Percentiles rank a stretch among this genome's conserved stretches.
These are phyloP conservation scores for Pachyramphus minor DNA, from an alignment of 2,113 vertebrate genomes.

Conservation along the genomic window DNA sequence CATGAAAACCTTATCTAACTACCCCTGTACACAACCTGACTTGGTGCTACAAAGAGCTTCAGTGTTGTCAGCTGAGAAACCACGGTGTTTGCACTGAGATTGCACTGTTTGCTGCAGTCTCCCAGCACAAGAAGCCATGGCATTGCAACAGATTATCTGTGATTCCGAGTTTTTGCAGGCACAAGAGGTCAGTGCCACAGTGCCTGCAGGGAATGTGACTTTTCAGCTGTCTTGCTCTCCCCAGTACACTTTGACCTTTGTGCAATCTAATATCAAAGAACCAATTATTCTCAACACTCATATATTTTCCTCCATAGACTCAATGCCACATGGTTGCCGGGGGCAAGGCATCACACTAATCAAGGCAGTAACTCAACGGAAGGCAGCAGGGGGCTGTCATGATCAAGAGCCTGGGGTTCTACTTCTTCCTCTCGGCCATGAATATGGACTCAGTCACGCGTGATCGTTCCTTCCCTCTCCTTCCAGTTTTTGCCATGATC, in stretches of 20 bases:
- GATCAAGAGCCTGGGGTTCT: not conserved
- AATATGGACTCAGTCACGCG: not conserved
- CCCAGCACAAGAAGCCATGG: not conserved
- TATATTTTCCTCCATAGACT: slow-evolving; percentile 21
- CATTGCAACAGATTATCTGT: not conserved
- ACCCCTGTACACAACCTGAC: not conserved
- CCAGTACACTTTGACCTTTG: slow-evolving; percentile 29
- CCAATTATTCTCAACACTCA: slow-evolving; percentile 41
- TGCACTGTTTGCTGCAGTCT: not conserved
- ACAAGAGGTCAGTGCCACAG: slow-evolving; percentile 39
- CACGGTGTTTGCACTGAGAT: not conserved
- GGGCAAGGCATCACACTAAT: slow-evolving; percentile 38
- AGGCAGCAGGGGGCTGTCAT: not conserved
- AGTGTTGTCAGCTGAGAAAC: slow-evolving; percentile 6
- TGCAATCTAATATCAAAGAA: slow-evolving; percentile 52
- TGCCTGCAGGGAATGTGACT: slow-evolving; percentile 45
- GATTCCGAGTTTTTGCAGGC: slow-evolving; percentile 27
- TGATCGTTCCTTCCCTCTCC: not conserved
- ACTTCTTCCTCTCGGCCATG: not conserved
- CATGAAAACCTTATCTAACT: not conserved
- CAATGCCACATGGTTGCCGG: not conserved
- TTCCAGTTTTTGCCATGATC: not conserved
- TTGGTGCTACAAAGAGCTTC: slow-evolving; percentile 8
- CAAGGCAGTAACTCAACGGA: slow-evolving; percentile 38
- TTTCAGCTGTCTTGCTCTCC: slow-evolving; percentile 38